Evolutionary conservation across 2,797 vertebrate genomes (phyloP).

Genomic region (Spondyliosoma cantharus): DNA sequence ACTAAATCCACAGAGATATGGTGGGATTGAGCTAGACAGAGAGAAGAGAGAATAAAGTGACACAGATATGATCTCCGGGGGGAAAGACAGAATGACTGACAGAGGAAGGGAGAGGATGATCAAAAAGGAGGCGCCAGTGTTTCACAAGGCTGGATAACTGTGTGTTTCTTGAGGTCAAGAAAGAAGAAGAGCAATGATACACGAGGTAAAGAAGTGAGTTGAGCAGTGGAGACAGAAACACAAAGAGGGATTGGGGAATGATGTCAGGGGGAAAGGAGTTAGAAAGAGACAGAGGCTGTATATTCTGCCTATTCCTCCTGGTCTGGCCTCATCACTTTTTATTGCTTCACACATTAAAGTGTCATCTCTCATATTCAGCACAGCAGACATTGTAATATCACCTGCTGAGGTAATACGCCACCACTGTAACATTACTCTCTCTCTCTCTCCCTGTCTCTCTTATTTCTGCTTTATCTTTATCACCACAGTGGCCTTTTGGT

Average conservation of each 20-base stretch:
- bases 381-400: constrained; percentile 70
- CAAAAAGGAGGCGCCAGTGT: constrained; percentile 24
- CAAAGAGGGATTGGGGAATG: constrained; percentile 17
- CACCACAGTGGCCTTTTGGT: constrained; percentile 54
- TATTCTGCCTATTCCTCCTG: constrained; percentile 58
- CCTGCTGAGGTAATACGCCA: constrained; percentile 72
- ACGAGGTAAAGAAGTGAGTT: constrained; percentile 20
- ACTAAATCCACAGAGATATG: constrained; percentile 50
- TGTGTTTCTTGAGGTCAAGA: constrained; percentile 13
- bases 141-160: constrained; percentile 24
- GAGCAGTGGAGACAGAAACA: constrained; percentile 26
- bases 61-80: constrained; percentile 62
- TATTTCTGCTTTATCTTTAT: constrained; percentile 67
- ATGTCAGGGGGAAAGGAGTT: constrained; percentile 48
- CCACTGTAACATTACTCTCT: constrained; percentile 49
- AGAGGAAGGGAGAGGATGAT: constrained; percentile 32
- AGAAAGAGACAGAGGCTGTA: constrained; percentile 47
- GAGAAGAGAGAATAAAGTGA: constrained; percentile 52
- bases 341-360: constrained; percentile 75
- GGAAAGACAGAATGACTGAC: constrained; percentile 23
- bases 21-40: constrained; percentile 26
- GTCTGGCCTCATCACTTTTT: constrained; percentile 74
- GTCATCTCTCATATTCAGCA: constrained; percentile 67
- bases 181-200: constrained; percentile 29
- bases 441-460: constrained; percentile 38